Base-by-base conservation (phyloP, 2,888 invertebrate genomes). In the Sialis fuliginosa region DNA sequence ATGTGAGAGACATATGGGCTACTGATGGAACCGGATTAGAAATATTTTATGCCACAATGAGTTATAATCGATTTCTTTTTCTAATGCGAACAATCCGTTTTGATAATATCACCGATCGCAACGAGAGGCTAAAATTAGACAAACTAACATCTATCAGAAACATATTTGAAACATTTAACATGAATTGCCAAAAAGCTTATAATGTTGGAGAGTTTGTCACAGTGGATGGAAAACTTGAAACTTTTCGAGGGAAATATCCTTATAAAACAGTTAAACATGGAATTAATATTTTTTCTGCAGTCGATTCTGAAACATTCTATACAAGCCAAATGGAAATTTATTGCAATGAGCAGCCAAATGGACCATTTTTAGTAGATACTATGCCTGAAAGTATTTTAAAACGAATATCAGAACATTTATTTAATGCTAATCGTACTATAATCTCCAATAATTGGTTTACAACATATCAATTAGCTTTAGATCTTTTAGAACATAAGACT, bases 181-280 rank as follows among this genome's bases (percentile, higher is more conserved):
- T 48, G n/a, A 57, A 55, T 45, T 58, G 57, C 40, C 49, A 53
- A 48, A 37, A 48, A 8, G 44, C 33, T 45, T 53, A 54, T 39
- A 46, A 42, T 47, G 45, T 49, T 37, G 53, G 52, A 40, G 49
- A 52, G 49, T 50, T 53, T 51, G 52, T 56, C 6, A 61, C 56
- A 45, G 50, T 58, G 34, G 57, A 58, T 49, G 57, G 57, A 51
- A 55, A 54, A 48, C 48, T 58, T 33, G 51, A 49, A 47, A 52
- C 53, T 6, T 56, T 57, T 49, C 47, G 55, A 37, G 57, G 55
- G 10, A 46, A 54, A 30, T 60, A 58, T 46, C 31, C 34, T 30
- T 55, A 22, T 30, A 54, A 60, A 53, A 52, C 57, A 37, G 52
- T 49, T 7, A 53, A 52, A 48, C 56, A 57, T 51, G 55, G 55